phyloP scores from a whole-genome alignment of 2,797 vertebrate genomes.

The Spinibarbus caldwelli region DNA sequence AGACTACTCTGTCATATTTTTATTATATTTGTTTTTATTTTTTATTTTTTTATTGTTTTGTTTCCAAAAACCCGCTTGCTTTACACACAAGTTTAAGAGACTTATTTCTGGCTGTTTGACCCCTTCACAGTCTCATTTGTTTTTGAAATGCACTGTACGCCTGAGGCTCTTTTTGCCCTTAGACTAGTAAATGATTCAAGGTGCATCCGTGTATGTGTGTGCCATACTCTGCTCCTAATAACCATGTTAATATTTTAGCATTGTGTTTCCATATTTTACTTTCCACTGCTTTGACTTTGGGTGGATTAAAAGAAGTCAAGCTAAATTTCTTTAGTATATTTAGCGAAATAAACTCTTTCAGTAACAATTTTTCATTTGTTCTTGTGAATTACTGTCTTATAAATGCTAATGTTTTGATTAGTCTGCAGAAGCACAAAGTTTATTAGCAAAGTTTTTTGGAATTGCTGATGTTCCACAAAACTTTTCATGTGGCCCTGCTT shows the following conservation, averaged over 20 bases:
- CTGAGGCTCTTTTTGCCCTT: background rate
- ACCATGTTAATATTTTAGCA: conserved; percentile 65
- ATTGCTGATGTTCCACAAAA: conserved; percentile 48
- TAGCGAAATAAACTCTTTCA: background rate
- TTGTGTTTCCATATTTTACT: conserved; percentile 60
- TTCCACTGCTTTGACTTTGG: conserved; percentile 46
- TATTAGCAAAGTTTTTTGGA: conserved; percentile 45
- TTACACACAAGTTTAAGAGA: background rate
- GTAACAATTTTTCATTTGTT: background rate
- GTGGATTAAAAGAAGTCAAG: conserved; percentile 27
- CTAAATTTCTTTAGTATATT: background rate
- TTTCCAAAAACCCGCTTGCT: background rate
- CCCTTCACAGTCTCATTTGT: background rate
- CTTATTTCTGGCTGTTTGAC: background rate
- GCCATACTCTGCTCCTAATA: conserved; percentile 68
- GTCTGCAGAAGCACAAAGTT: conserved; percentile 21
- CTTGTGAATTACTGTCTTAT: conserved; percentile 15
- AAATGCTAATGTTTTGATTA: conserved; percentile 31
- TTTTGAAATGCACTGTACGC: background rate
- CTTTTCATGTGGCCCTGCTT: conserved; percentile 58
- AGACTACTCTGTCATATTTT: no score
- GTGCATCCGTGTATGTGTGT: conserved; percentile 44
- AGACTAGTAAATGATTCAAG: conserved; percentile 45
- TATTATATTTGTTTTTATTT: background rate
- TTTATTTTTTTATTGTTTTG: background rate